phyloP scores from a whole-genome alignment of 2,797 vertebrate species.

The Menidia menidia region DNA sequence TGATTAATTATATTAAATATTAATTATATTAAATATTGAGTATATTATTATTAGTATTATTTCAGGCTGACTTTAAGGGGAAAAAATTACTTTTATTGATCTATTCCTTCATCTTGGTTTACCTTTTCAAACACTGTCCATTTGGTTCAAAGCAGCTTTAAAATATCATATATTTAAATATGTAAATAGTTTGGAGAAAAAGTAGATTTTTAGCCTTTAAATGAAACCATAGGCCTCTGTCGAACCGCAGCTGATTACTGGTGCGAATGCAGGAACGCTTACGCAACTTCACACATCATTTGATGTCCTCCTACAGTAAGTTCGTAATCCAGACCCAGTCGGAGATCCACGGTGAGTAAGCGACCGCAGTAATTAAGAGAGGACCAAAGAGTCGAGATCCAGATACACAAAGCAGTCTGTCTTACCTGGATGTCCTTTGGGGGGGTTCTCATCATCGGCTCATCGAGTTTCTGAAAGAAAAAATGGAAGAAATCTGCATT shows the following conservation, averaged over 20 bases:
- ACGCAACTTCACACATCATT: slow-evolving; percentile 31
- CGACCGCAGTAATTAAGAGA: slow-evolving; percentile 53
- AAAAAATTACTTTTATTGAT: too few relatives aligned
- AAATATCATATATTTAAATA: not conserved
- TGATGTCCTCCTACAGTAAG: slow-evolving; percentile 58
- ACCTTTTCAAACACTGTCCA: not conserved
- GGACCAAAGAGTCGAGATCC: slow-evolving; percentile 12
- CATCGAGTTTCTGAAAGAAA: slow-evolving; percentile 51
- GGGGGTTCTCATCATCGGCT: slow-evolving; percentile 39
- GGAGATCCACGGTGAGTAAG: slow-evolving; percentile 65
- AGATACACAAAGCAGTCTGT: slow-evolving; percentile 6
- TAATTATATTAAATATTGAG: too few relatives aligned
- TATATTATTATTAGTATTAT: too few relatives aligned
- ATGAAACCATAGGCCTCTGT: not conserved
- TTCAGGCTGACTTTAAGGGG: too few relatives aligned
- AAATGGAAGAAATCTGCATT: slow-evolving; percentile 16
- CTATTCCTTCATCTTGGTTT: too few relatives aligned
- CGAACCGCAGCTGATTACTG: slow-evolving; percentile 6
- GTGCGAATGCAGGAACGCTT: not conserved
- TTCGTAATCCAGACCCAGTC: slow-evolving; percentile 41
- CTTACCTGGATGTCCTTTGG: slow-evolving; percentile 70
- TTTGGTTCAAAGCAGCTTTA: not conserved
- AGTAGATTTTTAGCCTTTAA: not conserved
- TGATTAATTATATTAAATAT: too few relatives aligned
- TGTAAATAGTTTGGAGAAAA: not conserved